These are phyloP conservation scores for Lypha dubia DNA, from an alignment of 2,888 invertebrate species.

Conservation along the genomic window DNA sequence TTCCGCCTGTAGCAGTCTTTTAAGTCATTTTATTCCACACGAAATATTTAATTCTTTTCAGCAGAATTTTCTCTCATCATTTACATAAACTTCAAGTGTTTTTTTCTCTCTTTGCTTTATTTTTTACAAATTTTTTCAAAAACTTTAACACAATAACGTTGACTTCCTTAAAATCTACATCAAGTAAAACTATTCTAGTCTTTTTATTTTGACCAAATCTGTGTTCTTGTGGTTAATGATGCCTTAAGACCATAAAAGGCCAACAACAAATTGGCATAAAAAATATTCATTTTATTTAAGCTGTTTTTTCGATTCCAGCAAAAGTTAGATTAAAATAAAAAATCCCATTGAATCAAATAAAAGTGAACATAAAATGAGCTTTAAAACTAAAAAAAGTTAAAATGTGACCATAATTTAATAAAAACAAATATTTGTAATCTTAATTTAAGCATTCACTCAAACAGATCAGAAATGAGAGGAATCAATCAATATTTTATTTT, in stretches of 20 bases:
- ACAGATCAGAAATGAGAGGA: background rate
- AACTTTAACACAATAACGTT: constrained; percentile 39
- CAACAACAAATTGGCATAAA: constrained; percentile 67
- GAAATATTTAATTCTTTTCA: background rate
- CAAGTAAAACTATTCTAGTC: constrained; percentile 2
- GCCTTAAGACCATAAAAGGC: constrained; percentile 71
- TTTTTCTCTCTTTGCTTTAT: background rate
- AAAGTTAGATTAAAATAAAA: constrained; percentile 8
- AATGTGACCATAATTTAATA: constrained; percentile 22
- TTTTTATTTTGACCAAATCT: constrained; percentile 15
- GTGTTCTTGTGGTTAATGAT: constrained; percentile 64
- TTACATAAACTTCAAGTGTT: constrained; percentile 43
- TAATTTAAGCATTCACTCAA: background rate
- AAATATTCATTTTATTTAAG: constrained; percentile 41
- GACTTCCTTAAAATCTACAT: constrained; percentile 44
- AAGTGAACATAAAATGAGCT: background rate
- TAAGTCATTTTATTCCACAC: background rate
- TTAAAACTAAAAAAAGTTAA: background rate
- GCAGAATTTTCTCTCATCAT: constrained; percentile 35
- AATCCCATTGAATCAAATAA: constrained; percentile 1
- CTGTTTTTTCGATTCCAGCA: constrained; percentile 22
- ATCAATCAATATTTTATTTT: background rate
- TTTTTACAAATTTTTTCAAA: constrained; percentile 23
- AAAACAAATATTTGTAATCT: background rate
- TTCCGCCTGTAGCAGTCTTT: background rate